Percentiles rank a stretch among this genome's conserved stretches.
Evolutionary conservation across 2,888 invertebrate genomes (phyloP).

Genomic region (Perdita meconis): DNA sequence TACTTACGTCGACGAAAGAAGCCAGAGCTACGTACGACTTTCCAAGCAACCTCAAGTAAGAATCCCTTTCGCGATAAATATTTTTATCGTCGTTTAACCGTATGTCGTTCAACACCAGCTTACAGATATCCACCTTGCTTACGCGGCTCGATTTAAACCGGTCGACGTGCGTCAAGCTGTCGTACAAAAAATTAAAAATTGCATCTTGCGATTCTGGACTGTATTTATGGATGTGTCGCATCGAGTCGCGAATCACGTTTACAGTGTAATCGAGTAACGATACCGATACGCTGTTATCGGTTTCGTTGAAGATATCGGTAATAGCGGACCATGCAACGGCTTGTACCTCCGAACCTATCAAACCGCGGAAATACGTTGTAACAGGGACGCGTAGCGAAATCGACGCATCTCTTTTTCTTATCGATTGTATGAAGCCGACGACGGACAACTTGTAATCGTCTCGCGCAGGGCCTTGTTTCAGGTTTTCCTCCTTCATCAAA

Average conservation of each 20-base stretch:
- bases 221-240: constrained; percentile 29
- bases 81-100: constrained; percentile 30
- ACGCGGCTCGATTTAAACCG: constrained; percentile 16
- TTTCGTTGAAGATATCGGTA: constrained; percentile 45
- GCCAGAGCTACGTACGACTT: constrained; percentile 70
- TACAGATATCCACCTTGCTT: constrained; percentile 40
- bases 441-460: constrained; percentile 76
- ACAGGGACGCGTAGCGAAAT: background rate
- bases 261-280: constrained; percentile 51
- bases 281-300: constrained; percentile 12
- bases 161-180: constrained; percentile 15
- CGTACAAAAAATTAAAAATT: constrained; percentile 75
- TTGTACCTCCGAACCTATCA: constrained; percentile 65
- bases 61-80: constrained; percentile 71
- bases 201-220: constrained; percentile 75
- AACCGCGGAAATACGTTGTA: constrained; percentile 48
- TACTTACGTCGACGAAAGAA: constrained; percentile 2
- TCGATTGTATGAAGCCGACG: constrained; percentile 67
- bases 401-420: constrained; percentile 21
- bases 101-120: constrained; percentile 58
- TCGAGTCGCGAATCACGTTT: constrained; percentile 22
- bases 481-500: constrained; percentile 54
- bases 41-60: constrained; percentile 75
- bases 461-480: constrained; percentile 76
- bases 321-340: constrained; percentile 71